These are phyloP conservation scores for Chaetops frenatus DNA, from an alignment of 2,113 vertebrate species.

Conservation along the genomic window DNA sequence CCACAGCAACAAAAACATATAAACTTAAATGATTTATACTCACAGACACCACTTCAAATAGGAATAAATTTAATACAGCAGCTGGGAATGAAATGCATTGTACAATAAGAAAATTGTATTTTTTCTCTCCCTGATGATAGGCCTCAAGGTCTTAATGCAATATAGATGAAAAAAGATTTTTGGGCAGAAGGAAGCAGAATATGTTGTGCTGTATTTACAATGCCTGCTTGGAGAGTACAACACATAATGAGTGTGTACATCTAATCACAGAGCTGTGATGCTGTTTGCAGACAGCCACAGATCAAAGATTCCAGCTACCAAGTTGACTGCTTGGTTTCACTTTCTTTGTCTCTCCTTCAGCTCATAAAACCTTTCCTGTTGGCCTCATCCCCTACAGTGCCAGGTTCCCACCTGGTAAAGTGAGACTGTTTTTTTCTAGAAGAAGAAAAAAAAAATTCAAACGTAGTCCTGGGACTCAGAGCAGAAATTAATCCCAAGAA, in stretches of 20 bases:
- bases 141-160: conserved; percentile 50
- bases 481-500: neutral
- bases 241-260: conserved; percentile 25
- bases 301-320: conserved; percentile 31
- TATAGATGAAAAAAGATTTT: conserved; percentile 50
- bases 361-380: neutral
- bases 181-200: conserved; percentile 3
- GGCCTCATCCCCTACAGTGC: neutral
- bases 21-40: conserved; percentile 76
- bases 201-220: conserved; percentile 6
- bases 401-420: neutral
- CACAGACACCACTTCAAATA: conserved; percentile 68
- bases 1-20: conserved; percentile 74
- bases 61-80: conserved; percentile 74
- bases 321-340: conserved; percentile 38
- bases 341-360: neutral
- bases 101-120: conserved; percentile 69
- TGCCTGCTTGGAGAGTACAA: conserved; percentile 10
- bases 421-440: neutral
- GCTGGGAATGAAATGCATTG: conserved; percentile 71
- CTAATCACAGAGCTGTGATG: conserved; percentile 26
- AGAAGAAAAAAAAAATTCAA: neutral
- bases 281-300: conserved; percentile 21
- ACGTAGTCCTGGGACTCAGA: neutral
- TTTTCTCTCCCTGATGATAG: conserved; percentile 44